Percentiles rank a stretch among this genome's conserved stretches.
Conservation (phyloP, 2,888 invertebrate genomes). For the Andrena camellia region DNA sequence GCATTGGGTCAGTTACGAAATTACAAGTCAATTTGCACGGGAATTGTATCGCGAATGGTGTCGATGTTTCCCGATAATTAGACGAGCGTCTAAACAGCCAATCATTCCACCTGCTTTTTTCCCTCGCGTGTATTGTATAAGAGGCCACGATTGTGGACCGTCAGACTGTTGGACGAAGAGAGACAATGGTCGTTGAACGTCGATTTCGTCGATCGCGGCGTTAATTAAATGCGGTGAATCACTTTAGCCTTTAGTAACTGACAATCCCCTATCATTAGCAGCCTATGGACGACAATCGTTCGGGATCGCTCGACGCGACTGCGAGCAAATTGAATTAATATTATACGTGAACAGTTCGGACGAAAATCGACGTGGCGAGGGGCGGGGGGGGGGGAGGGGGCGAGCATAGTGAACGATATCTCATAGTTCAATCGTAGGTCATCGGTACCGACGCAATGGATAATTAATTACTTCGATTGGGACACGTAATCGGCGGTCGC, state of each 20-base stretch:
- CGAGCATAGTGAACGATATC: conserved; percentile 17
- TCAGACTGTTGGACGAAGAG: conserved; percentile 4
- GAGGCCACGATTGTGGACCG: neutral
- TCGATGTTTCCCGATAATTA: neutral
- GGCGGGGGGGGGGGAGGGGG: neutral
- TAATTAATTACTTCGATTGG: conserved; percentile 71
- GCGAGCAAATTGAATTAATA: conserved; percentile 64
- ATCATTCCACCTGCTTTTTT: too few relatives aligned
- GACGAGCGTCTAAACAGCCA: neutral
- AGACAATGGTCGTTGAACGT: neutral
- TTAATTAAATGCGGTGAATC: conserved; percentile 43
- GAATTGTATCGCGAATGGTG: neutral
- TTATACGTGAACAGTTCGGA: conserved; percentile 9
- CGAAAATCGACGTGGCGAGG: neutral
- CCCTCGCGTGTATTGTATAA: too few relatives aligned
- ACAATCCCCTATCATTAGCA: conserved; percentile 45
- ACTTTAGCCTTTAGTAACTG: conserved; percentile 33
- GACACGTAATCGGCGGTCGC: conserved; percentile 48
- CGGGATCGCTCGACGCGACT: conserved; percentile 23
- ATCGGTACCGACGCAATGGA: conserved; percentile 27
- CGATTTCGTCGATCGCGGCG: neutral
- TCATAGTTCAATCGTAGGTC: conserved; percentile 19
- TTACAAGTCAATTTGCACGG: neutral
- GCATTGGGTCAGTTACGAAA: neutral
- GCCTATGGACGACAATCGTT: conserved; percentile 32